Base-by-base conservation (phyloP, 2,888 invertebrate genomes). In the Phrixothrix hirtus region DNA sequence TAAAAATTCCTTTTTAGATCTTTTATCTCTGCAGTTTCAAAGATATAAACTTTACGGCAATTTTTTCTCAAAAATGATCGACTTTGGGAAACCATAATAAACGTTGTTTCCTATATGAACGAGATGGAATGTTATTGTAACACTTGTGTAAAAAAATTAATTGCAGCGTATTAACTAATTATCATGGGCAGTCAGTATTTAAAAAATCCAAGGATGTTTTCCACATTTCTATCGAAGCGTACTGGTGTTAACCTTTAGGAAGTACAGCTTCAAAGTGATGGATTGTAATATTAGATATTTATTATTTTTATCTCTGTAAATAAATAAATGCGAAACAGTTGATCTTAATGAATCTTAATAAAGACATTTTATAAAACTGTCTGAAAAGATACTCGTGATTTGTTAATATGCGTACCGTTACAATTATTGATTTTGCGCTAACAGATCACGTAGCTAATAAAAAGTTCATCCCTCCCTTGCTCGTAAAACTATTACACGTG, bases 221-320 rank as follows among this genome's bases (percentile, higher is more conserved):
- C 46, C 41, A 38, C 36, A 37, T 47, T 36, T 46, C 46, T 52
- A 52, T 52, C 52, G 42, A 26, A 41, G 41, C 46, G 39, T 46
- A 42, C 46, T 52, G 46, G n/a, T 42, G 46, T 52, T 52, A 52
- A 46, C 36, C 37, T 31, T 12, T 26, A 12, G 45, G 45, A 26
- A 39, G 34, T 38, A 34, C 31, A 26, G 52, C 37, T 46, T 32
- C 35, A 37, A 52, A 52, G 46, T 52, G 52, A 52, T 52, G 52
- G 52, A 52, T 52, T 52, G 46, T 47, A 31, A 37, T 46, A 46
- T 52, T 52, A 52, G 35, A 46, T 47, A 47, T 52, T 52, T 52
- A 39, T 30, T 37, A 42, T 31, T 46, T 52, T 46, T 46, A 52
- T 52, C 46, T 52, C 27, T 26, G 29, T 39, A 36, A 42, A 48